Conservation (phyloP, 1,140 invertebrate genomes). For the Eueides isabella region DNA sequence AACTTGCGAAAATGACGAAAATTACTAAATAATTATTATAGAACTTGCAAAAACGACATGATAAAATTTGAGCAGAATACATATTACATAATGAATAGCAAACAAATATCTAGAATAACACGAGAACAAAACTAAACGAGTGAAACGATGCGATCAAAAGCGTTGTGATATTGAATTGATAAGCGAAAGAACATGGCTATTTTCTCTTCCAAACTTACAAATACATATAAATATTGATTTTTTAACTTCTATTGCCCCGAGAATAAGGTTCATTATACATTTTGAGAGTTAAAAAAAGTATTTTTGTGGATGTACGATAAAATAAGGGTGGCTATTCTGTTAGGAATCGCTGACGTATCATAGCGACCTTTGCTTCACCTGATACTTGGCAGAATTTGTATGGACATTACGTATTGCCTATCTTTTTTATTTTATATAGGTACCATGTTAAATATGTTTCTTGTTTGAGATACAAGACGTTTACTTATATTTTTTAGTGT, state of each 20-base stretch:
- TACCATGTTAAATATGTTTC: background rate
- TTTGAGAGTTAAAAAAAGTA: background rate
- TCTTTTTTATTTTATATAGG: constrained; percentile 7
- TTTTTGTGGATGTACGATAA: constrained; percentile 53
- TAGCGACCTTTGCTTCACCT: constrained; percentile 68
- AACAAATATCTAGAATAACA: constrained; percentile 24
- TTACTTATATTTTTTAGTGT: no score
- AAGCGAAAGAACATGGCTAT: constrained; percentile 45
- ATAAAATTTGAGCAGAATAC: background rate
- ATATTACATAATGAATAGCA: constrained; percentile 7
- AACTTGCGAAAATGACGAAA: no score
- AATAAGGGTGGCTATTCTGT: constrained; percentile 69
- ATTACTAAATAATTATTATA: background rate
- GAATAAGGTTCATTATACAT: constrained; percentile 28
- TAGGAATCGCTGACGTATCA: constrained; percentile 73
- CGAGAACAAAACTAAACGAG: constrained; percentile 54
- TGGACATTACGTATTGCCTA: constrained; percentile 32
- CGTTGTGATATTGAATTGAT: constrained; percentile 70
- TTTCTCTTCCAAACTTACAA: constrained; percentile 13
- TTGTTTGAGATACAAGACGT: background rate
- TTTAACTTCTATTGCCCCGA: background rate
- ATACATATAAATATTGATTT: background rate
- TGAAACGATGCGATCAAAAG: constrained; percentile 65
- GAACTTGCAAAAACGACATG: background rate
- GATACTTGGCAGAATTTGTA: constrained; percentile 56